Evolutionary conservation across 2,797 vertebrate genomes (phyloP).

Genomic region (Scomberomorus guttatus): DNA sequence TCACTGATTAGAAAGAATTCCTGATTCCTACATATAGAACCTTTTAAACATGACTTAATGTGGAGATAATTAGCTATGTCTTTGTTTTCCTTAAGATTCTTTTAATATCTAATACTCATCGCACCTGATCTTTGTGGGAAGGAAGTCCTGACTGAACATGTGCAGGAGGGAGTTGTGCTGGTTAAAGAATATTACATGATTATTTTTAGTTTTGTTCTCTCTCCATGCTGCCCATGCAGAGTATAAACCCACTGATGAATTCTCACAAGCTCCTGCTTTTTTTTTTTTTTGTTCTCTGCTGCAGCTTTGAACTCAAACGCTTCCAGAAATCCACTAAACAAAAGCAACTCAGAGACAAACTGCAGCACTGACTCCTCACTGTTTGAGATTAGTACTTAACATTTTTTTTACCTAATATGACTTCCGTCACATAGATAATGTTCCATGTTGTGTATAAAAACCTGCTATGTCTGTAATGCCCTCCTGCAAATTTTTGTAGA

Average conservation of each 20-base stretch:
- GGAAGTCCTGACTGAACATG: conserved; percentile 14
- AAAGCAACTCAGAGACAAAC: conserved; percentile 45
- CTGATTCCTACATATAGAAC: no score
- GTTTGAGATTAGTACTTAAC: conserved; percentile 36
- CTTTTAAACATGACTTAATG: background rate
- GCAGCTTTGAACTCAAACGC: conserved; percentile 56
- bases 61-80: background rate
- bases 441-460: conserved; percentile 26
- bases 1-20: no score
- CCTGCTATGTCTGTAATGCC: background rate
- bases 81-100: background rate
- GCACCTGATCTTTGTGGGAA: background rate
- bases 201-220: conserved; percentile 41
- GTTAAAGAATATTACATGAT: conserved; percentile 42
- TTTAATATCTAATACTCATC: background rate
- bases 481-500: background rate
- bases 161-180: conserved; percentile 25
- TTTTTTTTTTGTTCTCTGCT: background rate
- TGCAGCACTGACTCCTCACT: conserved; percentile 17
- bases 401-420: conserved; percentile 1
- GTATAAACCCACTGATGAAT: conserved; percentile 56
- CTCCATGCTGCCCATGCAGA: conserved; percentile 34
- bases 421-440: conserved; percentile 33
- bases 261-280: conserved; percentile 30
- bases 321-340: conserved; percentile 42